phyloP scores from a whole-genome alignment of 1,140 invertebrate species.

The Apocrypta bakeri region DNA sequence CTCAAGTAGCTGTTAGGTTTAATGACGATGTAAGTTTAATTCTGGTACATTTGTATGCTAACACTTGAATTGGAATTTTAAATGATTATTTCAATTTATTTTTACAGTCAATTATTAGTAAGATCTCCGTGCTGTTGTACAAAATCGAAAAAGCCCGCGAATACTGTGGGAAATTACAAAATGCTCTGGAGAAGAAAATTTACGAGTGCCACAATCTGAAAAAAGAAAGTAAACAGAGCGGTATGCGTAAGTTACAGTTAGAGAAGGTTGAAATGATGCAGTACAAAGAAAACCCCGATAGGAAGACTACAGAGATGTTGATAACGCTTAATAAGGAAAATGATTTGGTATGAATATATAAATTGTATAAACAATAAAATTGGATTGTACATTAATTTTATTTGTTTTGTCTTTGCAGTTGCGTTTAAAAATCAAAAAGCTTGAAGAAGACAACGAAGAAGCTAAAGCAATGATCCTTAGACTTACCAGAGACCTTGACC shows the following conservation, averaged over 20 bases:
- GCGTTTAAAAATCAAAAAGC: constrained; percentile 64
- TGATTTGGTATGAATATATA: constrained; percentile 59
- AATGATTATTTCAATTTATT: constrained; percentile 1
- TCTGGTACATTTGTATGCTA: constrained; percentile 34
- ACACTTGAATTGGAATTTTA: neutral
- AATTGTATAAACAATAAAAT: constrained; percentile 42
- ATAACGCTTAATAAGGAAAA: constrained; percentile 67
- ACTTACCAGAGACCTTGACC: constrained; percentile 70
- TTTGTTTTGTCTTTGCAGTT: constrained; percentile 55
- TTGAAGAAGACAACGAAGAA: constrained; percentile 67
- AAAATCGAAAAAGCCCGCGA: constrained; percentile 64
- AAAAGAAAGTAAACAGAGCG: constrained; percentile 65
- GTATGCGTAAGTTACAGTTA: constrained; percentile 63
- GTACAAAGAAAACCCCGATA: constrained; percentile 66
- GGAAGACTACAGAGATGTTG: constrained; percentile 63
- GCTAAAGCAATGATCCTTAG: constrained; percentile 64
- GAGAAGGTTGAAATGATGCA: constrained; percentile 72
- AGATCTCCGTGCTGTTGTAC: constrained; percentile 60
- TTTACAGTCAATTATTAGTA: constrained; percentile 64
- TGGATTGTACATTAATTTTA: neutral
- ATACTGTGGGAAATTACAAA: constrained; percentile 65
- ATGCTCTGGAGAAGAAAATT: constrained; percentile 61
- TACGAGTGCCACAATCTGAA: constrained; percentile 62
- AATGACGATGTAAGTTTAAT: constrained; percentile 56
- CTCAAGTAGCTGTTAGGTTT: constrained; percentile 55